Evolutionary conservation across 1,140 invertebrate species (phyloP).

Genomic region (Drosophila seguyi): DNA sequence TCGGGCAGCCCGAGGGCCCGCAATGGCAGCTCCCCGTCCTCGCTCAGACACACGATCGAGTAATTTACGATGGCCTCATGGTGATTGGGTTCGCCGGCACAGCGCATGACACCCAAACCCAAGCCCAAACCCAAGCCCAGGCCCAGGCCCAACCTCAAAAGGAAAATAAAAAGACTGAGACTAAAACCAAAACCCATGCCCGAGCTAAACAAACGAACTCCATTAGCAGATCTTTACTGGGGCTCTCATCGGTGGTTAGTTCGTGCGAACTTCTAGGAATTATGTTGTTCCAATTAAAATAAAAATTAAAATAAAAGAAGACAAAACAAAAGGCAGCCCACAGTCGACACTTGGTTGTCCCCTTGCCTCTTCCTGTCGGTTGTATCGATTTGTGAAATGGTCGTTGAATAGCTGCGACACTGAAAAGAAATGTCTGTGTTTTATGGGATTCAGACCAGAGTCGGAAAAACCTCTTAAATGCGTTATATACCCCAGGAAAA

Average conservation of each 20-base stretch:
- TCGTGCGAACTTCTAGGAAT: slow-evolving; percentile 84
- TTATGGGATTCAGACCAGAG: no score
- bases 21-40: slow-evolving; percentile 38
- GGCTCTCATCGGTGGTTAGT: slow-evolving; percentile 54
- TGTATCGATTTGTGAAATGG: slow-evolving; percentile 85
- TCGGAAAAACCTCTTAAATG: no score
- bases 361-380: slow-evolving; percentile 52
- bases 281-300: slow-evolving; percentile 85
- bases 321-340: slow-evolving; percentile 41
- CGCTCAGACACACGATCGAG: slow-evolving; percentile 77
- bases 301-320: slow-evolving; percentile 83
- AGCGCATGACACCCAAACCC: slow-evolving; percentile 72
- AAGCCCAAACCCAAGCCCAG: slow-evolving; percentile 16
- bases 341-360: slow-evolving; percentile 65
- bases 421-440: not conserved
- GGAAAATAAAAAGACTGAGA: slow-evolving; percentile 3
- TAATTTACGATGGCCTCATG: slow-evolving; percentile 82
- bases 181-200: slow-evolving; percentile 11
- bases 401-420: slow-evolving; percentile 58
- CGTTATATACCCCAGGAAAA: not conserved
- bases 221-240: slow-evolving; percentile 73
- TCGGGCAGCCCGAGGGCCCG: slow-evolving; percentile 20
- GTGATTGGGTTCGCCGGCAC: slow-evolving; percentile 64
- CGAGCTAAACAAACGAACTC: slow-evolving; percentile 72
- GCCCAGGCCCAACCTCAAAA: slow-evolving; percentile 32